Base-by-base conservation (phyloP, 2,888 invertebrate genomes). In the Augochlorella aurata region DNA sequence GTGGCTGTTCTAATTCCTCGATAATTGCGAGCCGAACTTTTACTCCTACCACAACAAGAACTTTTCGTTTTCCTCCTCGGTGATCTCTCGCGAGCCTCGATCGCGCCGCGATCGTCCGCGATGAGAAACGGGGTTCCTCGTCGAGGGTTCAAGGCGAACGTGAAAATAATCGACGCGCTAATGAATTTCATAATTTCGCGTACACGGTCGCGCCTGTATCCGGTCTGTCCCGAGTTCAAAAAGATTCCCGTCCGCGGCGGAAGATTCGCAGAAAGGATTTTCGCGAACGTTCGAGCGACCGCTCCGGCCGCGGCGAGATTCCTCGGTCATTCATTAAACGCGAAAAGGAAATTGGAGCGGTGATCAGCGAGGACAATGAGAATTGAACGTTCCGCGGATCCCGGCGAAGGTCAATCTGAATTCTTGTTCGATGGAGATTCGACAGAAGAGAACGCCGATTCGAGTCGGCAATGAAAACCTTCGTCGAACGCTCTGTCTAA, bases 1-100 rank as follows among this genome's bases (percentile, higher is more conserved):
- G n/a, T n/a, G 44, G 45, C 21, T 47, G 77, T 66, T 38, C 77
- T 72, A 77, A 72, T 67, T 77, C 73, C 29, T 49, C 73, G 16
- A 49, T 67, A 61, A 78, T 78, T 72, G 67, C 68, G 12, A 38
- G 10, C n/a, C 29, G 18, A 50, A 74, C 45, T 49, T 58, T 65
- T 38, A 45, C 50, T 14, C 45, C 29, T 16, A 4, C 14, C 58
- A 58, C 58, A 58, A 14, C 21, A 65, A 73, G 44, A 61, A 68
- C 67, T 58, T 68, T 74, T 61, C 49, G 29, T 65, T 71, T 68
- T 69, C 16, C 38, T 29, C 69, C 1, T 52, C 47, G 69, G 14
- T n/a, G 69, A 52, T 52, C 18, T 52, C n/a, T 10, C 29, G n/a
- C 47, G 38, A 68, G 12, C 8, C 10, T 67, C 38, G 29, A 29